phyloP scores from a whole-genome alignment of 2,888 invertebrate species.

The Microctonus brassicae region DNA sequence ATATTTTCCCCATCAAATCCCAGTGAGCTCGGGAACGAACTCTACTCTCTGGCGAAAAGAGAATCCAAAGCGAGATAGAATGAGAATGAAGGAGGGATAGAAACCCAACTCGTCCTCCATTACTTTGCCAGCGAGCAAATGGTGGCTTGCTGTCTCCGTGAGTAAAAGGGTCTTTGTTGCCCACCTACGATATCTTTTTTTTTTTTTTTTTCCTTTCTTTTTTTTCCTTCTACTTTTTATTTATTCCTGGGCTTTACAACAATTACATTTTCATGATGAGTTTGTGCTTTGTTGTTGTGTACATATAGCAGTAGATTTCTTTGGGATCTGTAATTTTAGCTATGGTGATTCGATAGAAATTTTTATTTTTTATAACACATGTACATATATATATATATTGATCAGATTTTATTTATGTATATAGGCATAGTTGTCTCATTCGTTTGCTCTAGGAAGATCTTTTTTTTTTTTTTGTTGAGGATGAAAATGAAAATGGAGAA shows the following conservation, averaged over 20 bases:
- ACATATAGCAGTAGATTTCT: not conserved
- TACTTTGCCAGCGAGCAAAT: constrained; percentile 63
- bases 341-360: constrained; percentile 19
- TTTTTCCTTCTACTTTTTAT: constrained; percentile 18
- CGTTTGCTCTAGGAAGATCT: constrained; percentile 12
- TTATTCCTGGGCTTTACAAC: not conserved
- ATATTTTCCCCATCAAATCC: constrained; percentile 1
- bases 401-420: too few species aligned
- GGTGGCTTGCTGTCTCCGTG: constrained; percentile 58
- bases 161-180: constrained; percentile 57
- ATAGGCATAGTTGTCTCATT: constrained; percentile 46
- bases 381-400: constrained; percentile 4
- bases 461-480: constrained; percentile 17
- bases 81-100: constrained; percentile 42
- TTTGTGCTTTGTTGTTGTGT: not conserved
- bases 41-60: constrained; percentile 34
- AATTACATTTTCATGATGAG: constrained; percentile 1
- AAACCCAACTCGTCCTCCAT: constrained; percentile 64
- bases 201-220: constrained; percentile 24
- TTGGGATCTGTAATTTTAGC: not conserved
- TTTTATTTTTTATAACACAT: not conserved
- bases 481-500: not conserved
- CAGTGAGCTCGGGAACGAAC: not conserved
- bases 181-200: constrained; percentile 46
- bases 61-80: constrained; percentile 25